Percentiles rank a stretch among this genome's conserved stretches.
Conservation (phyloP, 1,140 invertebrate species). For the Glossosoma conforme region DNA sequence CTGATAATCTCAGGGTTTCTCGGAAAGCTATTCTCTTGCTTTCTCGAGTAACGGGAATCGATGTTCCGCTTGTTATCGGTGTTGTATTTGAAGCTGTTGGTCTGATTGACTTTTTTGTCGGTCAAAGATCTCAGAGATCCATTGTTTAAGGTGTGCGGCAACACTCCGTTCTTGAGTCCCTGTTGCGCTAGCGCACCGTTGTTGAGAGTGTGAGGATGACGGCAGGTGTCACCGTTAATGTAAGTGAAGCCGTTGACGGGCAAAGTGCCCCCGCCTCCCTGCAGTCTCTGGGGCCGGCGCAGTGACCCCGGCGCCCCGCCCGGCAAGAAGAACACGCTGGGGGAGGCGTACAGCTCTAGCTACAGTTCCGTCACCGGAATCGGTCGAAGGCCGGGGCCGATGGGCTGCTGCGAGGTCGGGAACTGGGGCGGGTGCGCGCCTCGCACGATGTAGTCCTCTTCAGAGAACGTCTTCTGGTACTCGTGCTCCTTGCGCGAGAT, state of each 20-base stretch:
- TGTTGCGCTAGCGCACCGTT: conserved; percentile 47
- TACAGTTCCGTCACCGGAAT: conserved; percentile 90
- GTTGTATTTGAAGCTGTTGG: conserved; percentile 42
- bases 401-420: conserved; percentile 52
- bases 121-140: conserved; percentile 40
- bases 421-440: conserved; percentile 54
- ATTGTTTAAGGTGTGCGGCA: conserved; percentile 42
- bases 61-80: conserved; percentile 46
- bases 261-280: conserved; percentile 58
- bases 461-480: conserved; percentile 82
- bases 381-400: conserved; percentile 59
- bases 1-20: conserved; percentile 43
- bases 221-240: conserved; percentile 60
- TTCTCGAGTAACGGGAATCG: conserved; percentile 44
- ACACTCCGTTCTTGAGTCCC: conserved; percentile 31
- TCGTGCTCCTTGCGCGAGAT: conserved; percentile 77
- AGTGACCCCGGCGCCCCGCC: conserved; percentile 48
- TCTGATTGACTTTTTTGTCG: conserved; percentile 44
- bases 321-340: conserved; percentile 64
- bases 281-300: conserved; percentile 49
- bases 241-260: conserved; percentile 71
- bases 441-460: conserved; percentile 75
- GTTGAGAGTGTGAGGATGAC: conserved; percentile 47
- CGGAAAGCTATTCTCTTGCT: conserved; percentile 47
- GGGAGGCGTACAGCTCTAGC: conserved; percentile 81